A percentile compares a stretch with the other conserved stretches of the same genome.
Conservation (phyloP, 37 sponge, comb jelly and placozoan genomes). For the Ianthella basta region DNA sequence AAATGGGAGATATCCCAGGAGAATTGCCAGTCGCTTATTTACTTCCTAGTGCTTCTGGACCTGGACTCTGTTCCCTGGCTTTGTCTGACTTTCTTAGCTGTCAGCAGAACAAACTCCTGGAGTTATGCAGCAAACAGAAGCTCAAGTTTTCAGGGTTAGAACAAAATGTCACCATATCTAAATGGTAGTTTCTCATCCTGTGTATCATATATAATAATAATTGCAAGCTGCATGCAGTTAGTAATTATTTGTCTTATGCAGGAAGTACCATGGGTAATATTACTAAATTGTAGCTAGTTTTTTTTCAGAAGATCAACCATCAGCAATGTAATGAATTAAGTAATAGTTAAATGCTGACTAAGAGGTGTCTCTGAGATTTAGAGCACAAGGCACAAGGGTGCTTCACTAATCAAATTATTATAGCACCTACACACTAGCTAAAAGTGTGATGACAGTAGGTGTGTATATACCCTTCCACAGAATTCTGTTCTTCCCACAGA, state of each 20-base stretch:
- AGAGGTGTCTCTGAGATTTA: too few relatives aligned
- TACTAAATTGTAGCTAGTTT: too few relatives aligned
- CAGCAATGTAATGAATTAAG: too few relatives aligned
- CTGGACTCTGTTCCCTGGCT: constrained; percentile 58
- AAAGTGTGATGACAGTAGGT: too few relatives aligned
- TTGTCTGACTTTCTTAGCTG: constrained; percentile 62
- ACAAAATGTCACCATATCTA: background rate
- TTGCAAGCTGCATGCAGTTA: background rate
- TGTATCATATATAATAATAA: background rate
- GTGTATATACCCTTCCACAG: constrained; percentile 36
- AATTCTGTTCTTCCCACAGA: constrained; percentile 34
- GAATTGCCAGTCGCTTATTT: constrained; percentile 57
- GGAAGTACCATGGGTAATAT: too few relatives aligned
- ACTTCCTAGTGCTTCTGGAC: constrained; percentile 63
- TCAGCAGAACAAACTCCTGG: constrained; percentile 70
- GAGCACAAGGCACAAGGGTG: too few relatives aligned
- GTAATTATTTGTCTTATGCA: background rate
- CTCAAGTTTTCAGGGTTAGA: constrained; percentile 25
- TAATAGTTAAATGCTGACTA: too few relatives aligned
- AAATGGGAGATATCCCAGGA: constrained; percentile 9
- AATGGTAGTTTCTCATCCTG: too few relatives aligned
- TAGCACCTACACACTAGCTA: too few relatives aligned
- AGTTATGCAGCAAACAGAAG: constrained; percentile 33
- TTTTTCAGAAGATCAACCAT: too few relatives aligned
- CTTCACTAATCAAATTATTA: too few relatives aligned